Conservation (phyloP, 2,797 vertebrate genomes). For the Phrynocephalus guinanensis region DNA sequence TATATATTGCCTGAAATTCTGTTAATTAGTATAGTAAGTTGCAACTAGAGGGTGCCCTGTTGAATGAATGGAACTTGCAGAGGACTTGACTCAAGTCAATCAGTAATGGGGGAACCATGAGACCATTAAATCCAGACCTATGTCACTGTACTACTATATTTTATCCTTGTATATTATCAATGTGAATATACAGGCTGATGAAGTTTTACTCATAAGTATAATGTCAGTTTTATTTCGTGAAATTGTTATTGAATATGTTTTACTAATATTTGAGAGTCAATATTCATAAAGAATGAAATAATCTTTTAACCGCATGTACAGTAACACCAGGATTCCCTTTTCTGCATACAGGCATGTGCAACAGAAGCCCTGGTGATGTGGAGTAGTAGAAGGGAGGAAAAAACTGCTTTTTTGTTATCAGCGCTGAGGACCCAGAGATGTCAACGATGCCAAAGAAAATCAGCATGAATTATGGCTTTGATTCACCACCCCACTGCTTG, state of each 20-base stretch:
- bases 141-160: neutral
- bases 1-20: too few relatives aligned
- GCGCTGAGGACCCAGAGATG: too few relatives aligned
- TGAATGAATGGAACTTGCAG: too few relatives aligned
- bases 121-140: neutral
- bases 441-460: too few relatives aligned
- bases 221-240: neutral
- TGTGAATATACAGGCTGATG: neutral
- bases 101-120: neutral
- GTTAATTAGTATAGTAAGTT: too few relatives aligned
- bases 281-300: neutral
- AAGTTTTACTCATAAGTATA: neutral
- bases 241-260: neutral
- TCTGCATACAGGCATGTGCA: too few relatives aligned
- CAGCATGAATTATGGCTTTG: too few relatives aligned
- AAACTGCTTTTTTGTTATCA: neutral
- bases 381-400: neutral
- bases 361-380: too few relatives aligned
- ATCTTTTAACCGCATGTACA: neutral
- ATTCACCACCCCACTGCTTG: too few relatives aligned
- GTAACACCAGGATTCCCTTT: neutral
- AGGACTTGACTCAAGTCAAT: neutral
- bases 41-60: too few relatives aligned
- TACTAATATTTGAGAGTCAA: neutral
- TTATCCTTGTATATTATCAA: neutral